Conservation (phyloP, 2,797 vertebrate species). For the Gallinago stenura region DNA sequence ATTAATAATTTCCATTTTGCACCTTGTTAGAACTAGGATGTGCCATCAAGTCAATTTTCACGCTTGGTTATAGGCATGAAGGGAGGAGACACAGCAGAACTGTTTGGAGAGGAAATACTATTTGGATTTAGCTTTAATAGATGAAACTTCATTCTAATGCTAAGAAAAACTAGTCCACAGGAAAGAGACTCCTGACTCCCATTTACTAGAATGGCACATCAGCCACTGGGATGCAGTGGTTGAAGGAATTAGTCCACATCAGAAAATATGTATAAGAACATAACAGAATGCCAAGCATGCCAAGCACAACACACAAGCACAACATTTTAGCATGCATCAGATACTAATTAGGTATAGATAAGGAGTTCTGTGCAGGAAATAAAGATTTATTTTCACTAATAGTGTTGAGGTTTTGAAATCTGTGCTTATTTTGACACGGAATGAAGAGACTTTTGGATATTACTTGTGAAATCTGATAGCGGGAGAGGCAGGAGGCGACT, state of each 20-base stretch:
- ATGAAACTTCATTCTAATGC: background rate
- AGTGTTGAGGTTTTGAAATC: background rate
- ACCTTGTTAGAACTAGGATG: background rate
- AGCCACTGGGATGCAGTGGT: background rate
- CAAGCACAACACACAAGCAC: background rate
- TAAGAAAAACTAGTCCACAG: background rate
- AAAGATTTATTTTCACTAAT: background rate
- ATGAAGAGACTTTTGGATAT: background rate
- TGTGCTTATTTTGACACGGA: background rate
- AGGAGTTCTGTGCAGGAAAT: background rate
- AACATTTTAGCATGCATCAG: background rate
- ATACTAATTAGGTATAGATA: background rate
- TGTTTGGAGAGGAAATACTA: background rate
- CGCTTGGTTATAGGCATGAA: background rate
- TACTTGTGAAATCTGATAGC: background rate
- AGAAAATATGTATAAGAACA: background rate
- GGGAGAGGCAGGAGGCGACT: background rate
- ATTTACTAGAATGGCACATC: background rate
- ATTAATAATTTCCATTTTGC: constrained; percentile 1
- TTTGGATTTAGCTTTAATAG: background rate
- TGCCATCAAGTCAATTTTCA: background rate
- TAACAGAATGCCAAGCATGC: background rate
- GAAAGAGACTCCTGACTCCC: background rate
- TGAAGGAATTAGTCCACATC: background rate
- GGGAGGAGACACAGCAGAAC: background rate